A percentile compares a stretch with the other conserved stretches of the same genome.
These are phyloP conservation scores for Nesogale talazaci DNA, from an alignment of 2,113 vertebrate genomes.

Conservation along the genomic window DNA sequence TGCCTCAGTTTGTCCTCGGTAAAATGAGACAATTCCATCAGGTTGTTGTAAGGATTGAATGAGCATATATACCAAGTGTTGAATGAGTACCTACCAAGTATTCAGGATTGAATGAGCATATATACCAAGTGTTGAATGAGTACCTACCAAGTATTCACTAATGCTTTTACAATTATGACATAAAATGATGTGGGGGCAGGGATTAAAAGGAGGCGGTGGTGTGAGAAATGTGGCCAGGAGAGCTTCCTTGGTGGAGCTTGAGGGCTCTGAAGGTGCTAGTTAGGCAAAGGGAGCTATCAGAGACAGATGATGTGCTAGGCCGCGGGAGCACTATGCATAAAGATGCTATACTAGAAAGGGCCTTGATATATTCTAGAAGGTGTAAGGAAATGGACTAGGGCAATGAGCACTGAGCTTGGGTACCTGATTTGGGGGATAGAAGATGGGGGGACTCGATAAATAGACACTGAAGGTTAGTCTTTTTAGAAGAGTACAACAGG, in stretches of 20 bases:
- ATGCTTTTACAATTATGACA: background rate
- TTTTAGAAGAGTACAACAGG: background rate
- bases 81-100: background rate
- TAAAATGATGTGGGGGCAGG: background rate
- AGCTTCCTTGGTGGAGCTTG: background rate
- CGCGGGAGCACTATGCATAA: background rate
- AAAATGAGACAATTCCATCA: background rate
- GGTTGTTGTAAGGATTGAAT: background rate
- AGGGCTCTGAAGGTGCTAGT: background rate
- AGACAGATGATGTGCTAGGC: background rate
- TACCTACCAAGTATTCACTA: background rate
- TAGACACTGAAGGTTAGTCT: background rate
- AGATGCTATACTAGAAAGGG: background rate
- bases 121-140: background rate
- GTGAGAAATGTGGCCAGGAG: background rate
- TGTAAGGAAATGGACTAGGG: background rate
- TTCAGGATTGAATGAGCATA: too few species aligned
- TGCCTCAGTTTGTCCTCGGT: constrained; percentile 36
- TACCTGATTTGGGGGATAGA: background rate
- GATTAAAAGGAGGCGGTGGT: background rate
- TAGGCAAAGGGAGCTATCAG: background rate
- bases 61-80: background rate
- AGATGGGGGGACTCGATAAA: background rate
- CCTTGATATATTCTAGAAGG: background rate
- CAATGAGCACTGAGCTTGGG: background rate